phyloP scores from a whole-genome alignment of 2,113 vertebrate genomes.

The Brachirus orientalis region DNA sequence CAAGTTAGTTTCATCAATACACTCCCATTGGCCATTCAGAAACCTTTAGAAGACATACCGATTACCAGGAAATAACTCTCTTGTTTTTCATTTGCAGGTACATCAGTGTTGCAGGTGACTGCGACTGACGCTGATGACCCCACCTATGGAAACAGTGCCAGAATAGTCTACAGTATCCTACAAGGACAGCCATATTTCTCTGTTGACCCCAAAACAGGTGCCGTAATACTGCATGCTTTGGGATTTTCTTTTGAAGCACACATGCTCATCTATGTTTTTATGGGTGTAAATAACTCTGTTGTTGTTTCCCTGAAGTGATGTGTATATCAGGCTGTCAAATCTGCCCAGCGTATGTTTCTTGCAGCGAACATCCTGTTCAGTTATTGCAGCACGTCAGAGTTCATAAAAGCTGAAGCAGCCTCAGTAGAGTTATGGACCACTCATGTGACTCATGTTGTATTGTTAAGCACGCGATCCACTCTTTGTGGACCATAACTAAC shows the following conservation, averaged over 20 bases:
- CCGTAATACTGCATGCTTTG: constrained; percentile 22
- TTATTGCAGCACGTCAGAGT: constrained; percentile 44
- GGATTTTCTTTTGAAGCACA: no score
- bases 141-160: constrained; percentile 96
- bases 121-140: constrained; percentile 95
- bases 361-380: constrained; percentile 31
- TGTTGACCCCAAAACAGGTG: constrained; percentile 96
- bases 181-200: constrained; percentile 99
- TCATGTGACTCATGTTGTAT: constrained; percentile 25
- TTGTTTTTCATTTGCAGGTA: constrained; percentile 81
- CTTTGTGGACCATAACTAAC: constrained; percentile 56
- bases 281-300: background rate
- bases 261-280: background rate
- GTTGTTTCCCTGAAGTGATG: constrained; percentile 33
- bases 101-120: constrained; percentile 94
- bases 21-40: background rate
- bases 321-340: constrained; percentile 25
- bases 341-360: background rate
- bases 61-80: background rate
- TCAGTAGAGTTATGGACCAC: constrained; percentile 43
- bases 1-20: background rate
- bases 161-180: constrained; percentile 96
- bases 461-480: constrained; percentile 40
- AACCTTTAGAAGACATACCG: background rate
- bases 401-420: constrained; percentile 57